Evolutionary conservation across 2,797 vertebrate genomes (phyloP).

Genomic region (Meriones psammophilus): DNA sequence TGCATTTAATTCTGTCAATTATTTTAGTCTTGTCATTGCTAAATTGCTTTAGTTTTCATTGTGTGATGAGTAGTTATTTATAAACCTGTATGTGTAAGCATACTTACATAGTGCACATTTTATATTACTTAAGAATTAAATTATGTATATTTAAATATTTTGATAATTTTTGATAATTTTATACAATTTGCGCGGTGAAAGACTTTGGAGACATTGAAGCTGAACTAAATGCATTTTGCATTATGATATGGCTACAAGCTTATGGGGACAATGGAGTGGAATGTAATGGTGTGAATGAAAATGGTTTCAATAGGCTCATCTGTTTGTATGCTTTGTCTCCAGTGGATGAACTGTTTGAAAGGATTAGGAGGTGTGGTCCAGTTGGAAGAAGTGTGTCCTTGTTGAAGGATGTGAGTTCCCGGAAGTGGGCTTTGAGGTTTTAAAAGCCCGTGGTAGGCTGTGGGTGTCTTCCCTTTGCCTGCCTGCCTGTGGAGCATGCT

Average conservation of each 20-base stretch:
- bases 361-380: neutral
- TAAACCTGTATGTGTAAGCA: neutral
- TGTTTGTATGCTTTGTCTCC: neutral
- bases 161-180: neutral
- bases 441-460: neutral
- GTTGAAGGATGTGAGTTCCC: neutral
- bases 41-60: constrained; percentile 37
- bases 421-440: neutral
- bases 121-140: neutral
- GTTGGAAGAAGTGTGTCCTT: neutral
- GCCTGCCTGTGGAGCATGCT: neutral
- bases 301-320: neutral
- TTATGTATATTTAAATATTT: neutral
- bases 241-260: neutral
- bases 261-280: neutral
- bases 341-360: neutral
- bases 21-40: constrained; percentile 17
- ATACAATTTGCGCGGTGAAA: neutral
- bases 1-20: neutral
- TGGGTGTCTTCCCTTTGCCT: neutral
- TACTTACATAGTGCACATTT: neutral
- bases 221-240: neutral
- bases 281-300: neutral
- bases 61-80: neutral
- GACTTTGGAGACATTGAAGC: neutral